Base-by-base conservation (phyloP, 2,888 invertebrate species). In the Ametastegia equiseti region DNA sequence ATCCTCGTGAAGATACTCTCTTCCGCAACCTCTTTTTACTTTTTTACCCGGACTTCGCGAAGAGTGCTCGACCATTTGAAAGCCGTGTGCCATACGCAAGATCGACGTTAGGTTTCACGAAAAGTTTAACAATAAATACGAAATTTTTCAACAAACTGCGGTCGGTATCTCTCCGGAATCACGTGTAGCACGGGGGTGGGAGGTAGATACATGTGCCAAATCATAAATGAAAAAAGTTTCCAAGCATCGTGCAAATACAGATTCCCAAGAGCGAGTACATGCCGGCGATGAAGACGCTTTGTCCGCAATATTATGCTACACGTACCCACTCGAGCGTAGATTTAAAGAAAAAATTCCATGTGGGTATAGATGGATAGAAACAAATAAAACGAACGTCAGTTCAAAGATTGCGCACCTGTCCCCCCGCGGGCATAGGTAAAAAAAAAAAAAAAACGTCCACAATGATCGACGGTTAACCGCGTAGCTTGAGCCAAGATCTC, bases 401-500 rank as follows among this genome's bases (percentile, higher is more conserved):
- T 73, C 75, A 54, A 75, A 75, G 75, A 33, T 45, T 19, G 33
- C 75, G 5, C 75, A 75, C 75, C 75, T 75, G 75, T 54, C 75
- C 54, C 36, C 69, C 54, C 54, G 50, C 9, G 11, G 75, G 50
- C 50, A 33, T n/a, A 54, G n/a, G n/a, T n/a, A n/a, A n/a, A n/a
- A n/a, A n/a, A n/a, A n/a, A n/a, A n/a, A n/a, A 73, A 75, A 75
- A 45, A 36, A 75, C n/a, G 7, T 36, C 1, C 19, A 75, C 75
- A 75, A 75, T 75, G 75, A 75, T 75, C 75, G 75, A 75, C 54
- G 75, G 75, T 75, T 75, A 75, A 75, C 75, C 75, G 54, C 75
- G 50, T 75, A 33, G 15, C 50, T 54, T 30, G 36, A 54, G 9
- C 23, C 75, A 33, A 54, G 50, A 33, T 75, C 75, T 54, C 30